Conservation (phyloP, 2,888 invertebrate genomes). For the Sphaerophoria rueppellii region DNA sequence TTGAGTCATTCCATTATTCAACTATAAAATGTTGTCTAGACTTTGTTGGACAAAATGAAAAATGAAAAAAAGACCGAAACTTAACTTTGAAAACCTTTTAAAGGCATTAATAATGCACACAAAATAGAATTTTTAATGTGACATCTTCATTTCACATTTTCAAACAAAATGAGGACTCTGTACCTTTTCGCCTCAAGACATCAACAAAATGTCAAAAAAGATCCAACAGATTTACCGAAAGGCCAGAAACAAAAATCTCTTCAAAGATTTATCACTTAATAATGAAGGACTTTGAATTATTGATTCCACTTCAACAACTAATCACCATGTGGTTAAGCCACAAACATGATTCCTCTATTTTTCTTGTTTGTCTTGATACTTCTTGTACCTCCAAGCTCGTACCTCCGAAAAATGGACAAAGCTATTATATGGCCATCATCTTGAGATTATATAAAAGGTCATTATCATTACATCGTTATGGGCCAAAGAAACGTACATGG, state of each 20-base stretch:
- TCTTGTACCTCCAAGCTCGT: background rate
- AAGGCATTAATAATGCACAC: too few species aligned
- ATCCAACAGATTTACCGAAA: background rate
- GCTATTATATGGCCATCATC: slow-evolving; percentile 23
- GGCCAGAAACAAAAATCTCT: slow-evolving; percentile 12
- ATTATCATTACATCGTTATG: slow-evolving; percentile 24
- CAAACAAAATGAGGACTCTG: too few species aligned
- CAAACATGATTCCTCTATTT: slow-evolving; percentile 7
- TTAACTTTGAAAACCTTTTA: too few species aligned
- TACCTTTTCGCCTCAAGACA: too few species aligned
- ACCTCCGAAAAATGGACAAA: slow-evolving; percentile 15
- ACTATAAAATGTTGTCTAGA: too few species aligned
- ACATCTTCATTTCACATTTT: too few species aligned
- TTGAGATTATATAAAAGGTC: slow-evolving; percentile 27
- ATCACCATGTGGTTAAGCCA: slow-evolving; percentile 32
- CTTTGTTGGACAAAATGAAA: too few species aligned
- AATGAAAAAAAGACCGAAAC: too few species aligned
- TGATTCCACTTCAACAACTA: slow-evolving; percentile 24
- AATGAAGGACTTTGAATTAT: slow-evolving; percentile 28
- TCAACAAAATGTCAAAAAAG: background rate
- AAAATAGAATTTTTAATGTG: too few species aligned
- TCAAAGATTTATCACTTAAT: slow-evolving; percentile 26
- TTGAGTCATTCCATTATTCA: too few species aligned
- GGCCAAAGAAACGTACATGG: slow-evolving; percentile 12
- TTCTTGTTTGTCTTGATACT: background rate